Conservation (phyloP, 2,888 invertebrate species). For the Myopa tessellatipennis region DNA sequence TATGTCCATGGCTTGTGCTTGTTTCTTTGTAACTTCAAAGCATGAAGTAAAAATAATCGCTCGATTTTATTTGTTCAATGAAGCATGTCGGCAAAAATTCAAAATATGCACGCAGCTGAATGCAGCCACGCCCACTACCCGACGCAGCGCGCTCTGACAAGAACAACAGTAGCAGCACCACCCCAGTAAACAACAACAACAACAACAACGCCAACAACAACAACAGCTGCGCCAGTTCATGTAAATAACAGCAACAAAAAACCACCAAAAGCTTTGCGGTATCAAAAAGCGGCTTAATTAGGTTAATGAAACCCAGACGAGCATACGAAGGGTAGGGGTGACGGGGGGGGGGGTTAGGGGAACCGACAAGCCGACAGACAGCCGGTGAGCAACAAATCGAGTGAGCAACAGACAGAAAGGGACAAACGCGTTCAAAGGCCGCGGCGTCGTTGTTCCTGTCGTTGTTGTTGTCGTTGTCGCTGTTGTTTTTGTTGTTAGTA, state of each 20-base stretch:
- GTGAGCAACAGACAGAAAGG: background rate
- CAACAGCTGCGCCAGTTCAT: background rate
- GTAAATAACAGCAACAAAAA: background rate
- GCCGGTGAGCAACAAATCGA: background rate
- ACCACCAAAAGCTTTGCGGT: background rate
- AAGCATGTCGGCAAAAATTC: constrained; percentile 25
- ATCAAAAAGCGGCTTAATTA: constrained; percentile 15
- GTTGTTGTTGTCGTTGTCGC: too few relatives aligned
- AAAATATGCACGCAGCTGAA: constrained; percentile 25
- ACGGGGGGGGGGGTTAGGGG: too few relatives aligned
- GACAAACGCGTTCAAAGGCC: too few relatives aligned
- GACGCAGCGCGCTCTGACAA: background rate
- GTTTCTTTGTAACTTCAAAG: background rate
- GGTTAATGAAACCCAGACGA: constrained; percentile 27
- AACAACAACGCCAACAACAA: background rate
- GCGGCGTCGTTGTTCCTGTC: background rate
- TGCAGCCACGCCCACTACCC: constrained; percentile 11
- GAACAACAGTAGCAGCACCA: background rate
- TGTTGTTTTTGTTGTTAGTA: too few relatives aligned
- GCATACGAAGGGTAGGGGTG: background rate
- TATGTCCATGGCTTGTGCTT: background rate
- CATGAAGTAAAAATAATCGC: constrained; percentile 17
- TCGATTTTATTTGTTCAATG: constrained; percentile 22
- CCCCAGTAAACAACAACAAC: background rate
- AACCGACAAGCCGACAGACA: background rate